phyloP scores from a whole-genome alignment of 2,888 invertebrate genomes.

The Steromphala cineraria region DNA sequence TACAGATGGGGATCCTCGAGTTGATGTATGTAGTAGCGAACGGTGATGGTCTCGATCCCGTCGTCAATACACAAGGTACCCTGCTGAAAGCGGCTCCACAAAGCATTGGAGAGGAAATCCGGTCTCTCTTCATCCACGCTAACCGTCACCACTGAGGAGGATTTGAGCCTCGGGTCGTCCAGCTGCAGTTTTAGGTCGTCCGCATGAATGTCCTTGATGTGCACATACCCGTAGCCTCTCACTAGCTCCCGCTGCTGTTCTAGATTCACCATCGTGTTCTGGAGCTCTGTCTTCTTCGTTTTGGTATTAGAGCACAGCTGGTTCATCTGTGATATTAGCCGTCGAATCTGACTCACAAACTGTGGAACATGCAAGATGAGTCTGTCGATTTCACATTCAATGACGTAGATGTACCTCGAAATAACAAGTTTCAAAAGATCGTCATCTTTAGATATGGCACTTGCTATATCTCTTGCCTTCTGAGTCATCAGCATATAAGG shows the following conservation, averaged over 20 bases:
- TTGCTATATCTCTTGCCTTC: neutral
- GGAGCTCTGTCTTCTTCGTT: conserved; percentile 40
- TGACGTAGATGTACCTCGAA: conserved; percentile 7
- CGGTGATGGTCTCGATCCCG: conserved; percentile 37
- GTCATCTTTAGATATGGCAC: neutral
- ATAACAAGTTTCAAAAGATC: neutral
- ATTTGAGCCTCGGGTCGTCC: neutral
- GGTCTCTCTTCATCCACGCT: conserved; percentile 10
- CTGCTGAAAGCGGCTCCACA: conserved; percentile 50
- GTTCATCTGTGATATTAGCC: conserved; percentile 45
- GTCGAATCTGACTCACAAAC: conserved; percentile 51
- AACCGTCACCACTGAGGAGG: neutral
- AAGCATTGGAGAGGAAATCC: conserved; percentile 29
- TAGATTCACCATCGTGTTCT: conserved; percentile 46
- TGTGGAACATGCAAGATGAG: conserved; percentile 29
- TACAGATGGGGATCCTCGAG: conserved; percentile 45
- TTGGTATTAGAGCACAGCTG: conserved; percentile 35
- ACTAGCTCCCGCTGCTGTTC: conserved; percentile 48
- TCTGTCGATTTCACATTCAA: neutral
- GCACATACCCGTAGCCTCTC: conserved; percentile 37
- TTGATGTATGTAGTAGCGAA: conserved; percentile 51
- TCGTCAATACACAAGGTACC: conserved; percentile 40
- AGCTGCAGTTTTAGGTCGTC: conserved; percentile 29
- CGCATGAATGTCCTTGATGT: conserved; percentile 34
- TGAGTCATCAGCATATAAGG: neutral